Percentiles rank a stretch among this genome's conserved stretches.
Conservation (phyloP, 2,113 vertebrate genomes). For the Hypanus sabinus region DNA sequence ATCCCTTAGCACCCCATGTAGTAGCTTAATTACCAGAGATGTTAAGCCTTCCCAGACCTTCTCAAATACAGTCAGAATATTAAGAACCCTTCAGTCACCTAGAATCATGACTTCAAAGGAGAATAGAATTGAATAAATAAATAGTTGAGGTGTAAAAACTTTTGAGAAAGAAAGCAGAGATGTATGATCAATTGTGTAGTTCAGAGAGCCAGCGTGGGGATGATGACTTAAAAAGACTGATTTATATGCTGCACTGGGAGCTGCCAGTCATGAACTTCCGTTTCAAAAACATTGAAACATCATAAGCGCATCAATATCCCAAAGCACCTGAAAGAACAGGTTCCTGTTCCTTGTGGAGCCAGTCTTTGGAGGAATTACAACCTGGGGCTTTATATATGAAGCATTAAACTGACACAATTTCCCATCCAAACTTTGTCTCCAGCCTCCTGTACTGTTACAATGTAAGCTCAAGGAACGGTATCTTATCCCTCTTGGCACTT, state of each 20-base stretch:
- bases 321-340: background rate
- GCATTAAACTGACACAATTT: background rate
- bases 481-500: too few species aligned
- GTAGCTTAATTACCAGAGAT: too few species aligned
- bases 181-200: background rate
- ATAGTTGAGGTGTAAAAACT: background rate
- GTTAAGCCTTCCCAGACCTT: too few species aligned
- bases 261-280: background rate
- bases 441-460: too few species aligned
- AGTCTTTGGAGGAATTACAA: background rate
- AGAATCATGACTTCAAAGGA: background rate
- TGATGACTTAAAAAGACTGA: background rate
- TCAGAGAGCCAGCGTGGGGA: background rate
- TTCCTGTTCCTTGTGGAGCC: background rate
- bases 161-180: background rate
- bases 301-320: background rate
- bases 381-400: background rate
- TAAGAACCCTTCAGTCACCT: background rate
- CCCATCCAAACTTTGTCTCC: too few species aligned
- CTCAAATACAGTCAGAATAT: too few species aligned
- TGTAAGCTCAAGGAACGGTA: too few species aligned
- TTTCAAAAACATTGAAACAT: background rate
- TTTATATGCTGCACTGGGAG: background rate
- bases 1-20: too few species aligned
- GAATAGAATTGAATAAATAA: background rate